These are phyloP conservation scores for Umimayanthus chanpuru DNA, from an alignment of 92 coral and sea anemone genomes.

Conservation along the genomic window DNA sequence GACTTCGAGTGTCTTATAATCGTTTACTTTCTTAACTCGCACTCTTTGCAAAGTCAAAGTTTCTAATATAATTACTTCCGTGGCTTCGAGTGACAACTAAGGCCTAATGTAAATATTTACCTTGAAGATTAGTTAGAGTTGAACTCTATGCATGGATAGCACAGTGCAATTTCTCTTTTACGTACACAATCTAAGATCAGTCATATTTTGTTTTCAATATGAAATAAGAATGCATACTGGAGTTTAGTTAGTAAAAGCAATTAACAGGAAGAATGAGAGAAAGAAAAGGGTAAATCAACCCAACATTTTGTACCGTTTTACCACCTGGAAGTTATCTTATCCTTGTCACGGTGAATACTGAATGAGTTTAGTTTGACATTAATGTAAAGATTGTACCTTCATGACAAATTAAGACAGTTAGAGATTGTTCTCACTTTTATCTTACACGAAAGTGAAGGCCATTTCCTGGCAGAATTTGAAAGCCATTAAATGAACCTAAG, in stretches of 20 bases:
- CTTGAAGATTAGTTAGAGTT: constrained; percentile 24
- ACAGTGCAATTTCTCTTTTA: background rate
- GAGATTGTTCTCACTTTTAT: background rate
- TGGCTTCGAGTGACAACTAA: constrained; percentile 1
- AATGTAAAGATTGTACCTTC: background rate
- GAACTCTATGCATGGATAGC: background rate
- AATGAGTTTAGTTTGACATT: background rate
- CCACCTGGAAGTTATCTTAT: constrained; percentile 27
- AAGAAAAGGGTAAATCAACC: constrained; percentile 23
- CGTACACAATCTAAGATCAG: background rate
- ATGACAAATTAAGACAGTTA: background rate
- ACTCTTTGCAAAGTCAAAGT: constrained; percentile 42
- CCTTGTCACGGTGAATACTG: background rate
- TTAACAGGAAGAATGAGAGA: background rate
- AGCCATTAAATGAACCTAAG: background rate
- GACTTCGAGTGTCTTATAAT: constrained; percentile 27
- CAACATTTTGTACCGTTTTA: constrained; percentile 14
- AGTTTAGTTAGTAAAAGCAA: background rate
- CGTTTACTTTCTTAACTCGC: constrained; percentile 35
- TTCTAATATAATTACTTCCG: constrained; percentile 36
- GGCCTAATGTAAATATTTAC: constrained; percentile 32
- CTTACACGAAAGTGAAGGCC: background rate
- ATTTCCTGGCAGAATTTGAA: constrained; percentile 11
- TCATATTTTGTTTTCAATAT: background rate
- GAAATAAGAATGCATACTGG: background rate